phyloP scores from a whole-genome alignment of 2,888 invertebrate species.

The Sericinus montela region DNA sequence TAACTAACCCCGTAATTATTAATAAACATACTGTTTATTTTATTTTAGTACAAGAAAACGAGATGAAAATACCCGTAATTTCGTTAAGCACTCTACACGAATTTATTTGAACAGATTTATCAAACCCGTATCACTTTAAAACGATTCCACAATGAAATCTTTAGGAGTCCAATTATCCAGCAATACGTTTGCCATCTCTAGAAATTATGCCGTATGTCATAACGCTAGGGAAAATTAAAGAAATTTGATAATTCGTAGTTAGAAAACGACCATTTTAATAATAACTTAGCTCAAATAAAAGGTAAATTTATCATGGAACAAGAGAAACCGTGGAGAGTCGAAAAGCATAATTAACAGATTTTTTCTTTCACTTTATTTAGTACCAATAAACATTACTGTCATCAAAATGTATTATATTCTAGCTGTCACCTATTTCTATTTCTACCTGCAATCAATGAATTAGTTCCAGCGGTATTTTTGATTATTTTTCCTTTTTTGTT shows the following conservation, averaged over 20 bases:
- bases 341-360: not conserved
- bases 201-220: conserved; percentile 77
- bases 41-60: too few species aligned
- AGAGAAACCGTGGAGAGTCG: conserved; percentile 36
- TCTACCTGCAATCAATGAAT: too few species aligned
- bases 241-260: conserved; percentile 79
- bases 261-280: conserved; percentile 74
- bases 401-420: too few species aligned
- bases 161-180: conserved; percentile 4
- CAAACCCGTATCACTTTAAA: conserved; percentile 30
- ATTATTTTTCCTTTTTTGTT: too few species aligned
- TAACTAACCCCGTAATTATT: too few species aligned
- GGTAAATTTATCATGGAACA: conserved; percentile 53
- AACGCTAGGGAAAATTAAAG: conserved; percentile 70
- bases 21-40: too few species aligned
- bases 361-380: too few species aligned
- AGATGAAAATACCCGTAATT: too few species aligned
- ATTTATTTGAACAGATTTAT: not conserved
- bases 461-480: too few species aligned
- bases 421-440: too few species aligned
- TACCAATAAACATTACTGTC: too few species aligned
- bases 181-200: conserved; percentile 51
- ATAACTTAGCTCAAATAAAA: conserved; percentile 66
- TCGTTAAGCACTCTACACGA: too few species aligned
- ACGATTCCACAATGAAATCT: conserved; percentile 29